phyloP scores from a whole-genome alignment of 2,888 invertebrate genomes.

The Nemurella pictetii region DNA sequence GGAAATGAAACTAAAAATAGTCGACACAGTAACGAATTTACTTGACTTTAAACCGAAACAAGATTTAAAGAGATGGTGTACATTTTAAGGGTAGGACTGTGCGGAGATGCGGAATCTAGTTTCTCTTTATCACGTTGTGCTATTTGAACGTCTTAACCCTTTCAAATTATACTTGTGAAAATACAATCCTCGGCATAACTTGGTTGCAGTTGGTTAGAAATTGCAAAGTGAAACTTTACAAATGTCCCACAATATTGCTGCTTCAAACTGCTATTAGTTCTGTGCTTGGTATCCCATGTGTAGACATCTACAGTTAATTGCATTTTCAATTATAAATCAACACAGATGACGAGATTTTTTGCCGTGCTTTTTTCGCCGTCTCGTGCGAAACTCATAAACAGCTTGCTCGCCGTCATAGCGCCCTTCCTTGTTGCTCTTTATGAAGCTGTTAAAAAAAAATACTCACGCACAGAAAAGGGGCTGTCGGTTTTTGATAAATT shows the following conservation, averaged over 20 bases:
- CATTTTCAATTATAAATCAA: neutral
- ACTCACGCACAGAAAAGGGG: neutral
- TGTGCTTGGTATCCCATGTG: neutral
- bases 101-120: neutral
- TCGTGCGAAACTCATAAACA: neutral
- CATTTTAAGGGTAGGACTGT: neutral
- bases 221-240: neutral
- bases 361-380: neutral
- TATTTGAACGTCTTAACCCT: neutral
- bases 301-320: no score
- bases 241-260: neutral
- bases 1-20: neutral
- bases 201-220: neutral
- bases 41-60: neutral
- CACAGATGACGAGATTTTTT: neutral
- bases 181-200: neutral
- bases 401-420: neutral
- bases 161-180: neutral
- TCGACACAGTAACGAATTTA: neutral
- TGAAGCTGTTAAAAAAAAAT: neutral
- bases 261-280: neutral
- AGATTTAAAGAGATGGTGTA: neutral
- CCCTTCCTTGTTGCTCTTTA: neutral
- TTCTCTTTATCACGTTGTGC: neutral
- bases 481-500: slow-evolving; percentile 1